phyloP scores from a whole-genome alignment of 2,797 vertebrate species.

The Otus scops region DNA sequence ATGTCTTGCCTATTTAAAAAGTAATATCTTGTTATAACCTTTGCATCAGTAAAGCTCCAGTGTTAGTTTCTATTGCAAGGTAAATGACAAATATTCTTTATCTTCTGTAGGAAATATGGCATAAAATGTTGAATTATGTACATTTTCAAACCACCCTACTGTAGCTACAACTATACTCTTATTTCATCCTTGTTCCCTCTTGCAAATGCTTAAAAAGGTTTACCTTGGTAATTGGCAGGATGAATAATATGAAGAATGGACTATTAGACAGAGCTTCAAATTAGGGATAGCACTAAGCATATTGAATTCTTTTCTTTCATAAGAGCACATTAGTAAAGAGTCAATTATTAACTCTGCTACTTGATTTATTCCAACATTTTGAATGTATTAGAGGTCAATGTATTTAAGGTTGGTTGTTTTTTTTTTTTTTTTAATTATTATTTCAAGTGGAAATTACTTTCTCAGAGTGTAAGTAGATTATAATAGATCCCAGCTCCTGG shows the following conservation, averaged over 20 bases:
- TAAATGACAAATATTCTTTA: background rate
- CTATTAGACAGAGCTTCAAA: background rate
- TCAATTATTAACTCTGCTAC: constrained; percentile 37
- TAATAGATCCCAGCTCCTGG: background rate
- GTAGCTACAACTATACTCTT: background rate
- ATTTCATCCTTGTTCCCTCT: background rate
- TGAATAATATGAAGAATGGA: background rate
- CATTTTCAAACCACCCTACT: background rate
- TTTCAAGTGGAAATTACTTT: constrained; percentile 40
- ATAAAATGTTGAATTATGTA: background rate
- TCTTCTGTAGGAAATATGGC: background rate
- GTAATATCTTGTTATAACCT: background rate
- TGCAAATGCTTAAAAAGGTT: constrained; percentile 9
- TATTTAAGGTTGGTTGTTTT: background rate
- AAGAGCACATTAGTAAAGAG: constrained; percentile 1
- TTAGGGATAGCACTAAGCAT: background rate
- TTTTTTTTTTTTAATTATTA: background rate
- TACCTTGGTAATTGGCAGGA: background rate
- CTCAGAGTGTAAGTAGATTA: constrained; percentile 42
- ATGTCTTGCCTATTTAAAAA: background rate
- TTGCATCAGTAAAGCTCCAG: background rate
- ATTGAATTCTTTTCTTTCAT: constrained; percentile 12
- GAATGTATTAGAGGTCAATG: constrained; percentile 3
- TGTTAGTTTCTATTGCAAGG: background rate
- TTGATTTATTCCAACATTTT: constrained; percentile 49